These are phyloP conservation scores for Diadromus collaris DNA, from an alignment of 2,888 invertebrate genomes.

Conservation along the genomic window DNA sequence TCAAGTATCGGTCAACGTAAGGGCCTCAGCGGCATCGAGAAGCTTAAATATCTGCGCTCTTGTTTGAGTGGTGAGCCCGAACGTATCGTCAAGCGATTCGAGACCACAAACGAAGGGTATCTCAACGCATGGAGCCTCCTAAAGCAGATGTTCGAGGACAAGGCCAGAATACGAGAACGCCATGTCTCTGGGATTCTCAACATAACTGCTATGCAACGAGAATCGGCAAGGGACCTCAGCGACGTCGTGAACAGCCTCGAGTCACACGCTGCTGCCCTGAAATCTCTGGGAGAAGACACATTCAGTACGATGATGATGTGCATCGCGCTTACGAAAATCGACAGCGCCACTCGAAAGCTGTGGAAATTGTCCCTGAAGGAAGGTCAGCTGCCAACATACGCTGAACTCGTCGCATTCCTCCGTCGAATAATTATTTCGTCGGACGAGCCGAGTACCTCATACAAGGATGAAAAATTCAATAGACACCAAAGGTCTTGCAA, in stretches of 20 bases:
- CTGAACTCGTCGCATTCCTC: constrained; percentile 30
- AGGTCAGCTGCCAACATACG: constrained; percentile 12
- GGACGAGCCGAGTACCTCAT: not conserved
- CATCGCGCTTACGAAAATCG: constrained; percentile 12
- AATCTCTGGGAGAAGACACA: not conserved
- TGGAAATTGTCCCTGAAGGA: not conserved
- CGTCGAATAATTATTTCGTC: not conserved
- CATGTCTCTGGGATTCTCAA: constrained; percentile 14
- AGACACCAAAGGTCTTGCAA: not conserved
- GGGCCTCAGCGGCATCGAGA: constrained; percentile 12
- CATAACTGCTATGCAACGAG: constrained; percentile 1
- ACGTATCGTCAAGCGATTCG: constrained; percentile 4
- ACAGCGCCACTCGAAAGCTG: constrained; percentile 10
- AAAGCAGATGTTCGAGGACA: constrained; percentile 28
- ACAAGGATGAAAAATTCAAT: not conserved
- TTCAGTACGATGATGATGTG: constrained; percentile 5
- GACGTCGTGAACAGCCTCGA: not conserved
- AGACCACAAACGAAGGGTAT: constrained; percentile 16
- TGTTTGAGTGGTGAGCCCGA: constrained; percentile 32
- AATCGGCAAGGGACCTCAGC: constrained; percentile 4
- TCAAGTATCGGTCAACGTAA: constrained; percentile 47
- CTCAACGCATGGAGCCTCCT: constrained; percentile 9
- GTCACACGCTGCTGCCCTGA: constrained; percentile 41
- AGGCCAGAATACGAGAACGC: constrained; percentile 11
- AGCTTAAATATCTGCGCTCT: constrained; percentile 29